phyloP scores from a whole-genome alignment of 2,113 vertebrate species.

The Cettia cetti region DNA sequence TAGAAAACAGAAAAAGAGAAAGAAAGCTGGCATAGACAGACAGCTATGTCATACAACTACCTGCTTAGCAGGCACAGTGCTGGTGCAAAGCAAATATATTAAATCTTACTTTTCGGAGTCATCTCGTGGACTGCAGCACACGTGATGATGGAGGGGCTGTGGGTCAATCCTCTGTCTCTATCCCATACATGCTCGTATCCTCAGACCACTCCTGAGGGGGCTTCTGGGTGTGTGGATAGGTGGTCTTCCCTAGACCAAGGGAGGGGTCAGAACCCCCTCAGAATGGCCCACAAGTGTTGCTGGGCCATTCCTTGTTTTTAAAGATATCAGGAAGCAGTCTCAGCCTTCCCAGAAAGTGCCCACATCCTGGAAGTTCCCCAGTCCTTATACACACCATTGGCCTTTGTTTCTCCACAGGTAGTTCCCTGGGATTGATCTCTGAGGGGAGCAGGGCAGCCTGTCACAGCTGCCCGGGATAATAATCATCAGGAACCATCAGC shows the following conservation, averaged over 20 bases:
- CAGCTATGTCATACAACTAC: rapidly evolving
- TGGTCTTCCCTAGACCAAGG: rapidly evolving
- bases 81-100: not conserved
- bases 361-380: not conserved
- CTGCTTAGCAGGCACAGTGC: not conserved
- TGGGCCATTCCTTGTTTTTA: not conserved
- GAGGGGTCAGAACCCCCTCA: not conserved
- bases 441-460: not conserved
- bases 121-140: not conserved
- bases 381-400: rapidly evolving
- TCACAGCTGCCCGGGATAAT: not conserved
- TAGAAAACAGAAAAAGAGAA: not conserved
- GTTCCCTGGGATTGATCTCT: not conserved
- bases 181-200: rapidly evolving
- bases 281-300: rapidly evolving
- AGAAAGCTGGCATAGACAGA: not conserved
- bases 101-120: not conserved
- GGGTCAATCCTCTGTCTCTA: rapidly evolving
- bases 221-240: rapidly evolving
- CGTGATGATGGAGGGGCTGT: rapidly evolving
- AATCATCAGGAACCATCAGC: not conserved
- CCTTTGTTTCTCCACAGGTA: not conserved
- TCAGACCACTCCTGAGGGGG: not conserved
- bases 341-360: not conserved
- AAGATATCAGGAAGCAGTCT: not conserved